These are phyloP conservation scores for Brachionus angularis DNA, from an alignment of 1,140 invertebrate genomes.

Conservation along the genomic window DNA sequence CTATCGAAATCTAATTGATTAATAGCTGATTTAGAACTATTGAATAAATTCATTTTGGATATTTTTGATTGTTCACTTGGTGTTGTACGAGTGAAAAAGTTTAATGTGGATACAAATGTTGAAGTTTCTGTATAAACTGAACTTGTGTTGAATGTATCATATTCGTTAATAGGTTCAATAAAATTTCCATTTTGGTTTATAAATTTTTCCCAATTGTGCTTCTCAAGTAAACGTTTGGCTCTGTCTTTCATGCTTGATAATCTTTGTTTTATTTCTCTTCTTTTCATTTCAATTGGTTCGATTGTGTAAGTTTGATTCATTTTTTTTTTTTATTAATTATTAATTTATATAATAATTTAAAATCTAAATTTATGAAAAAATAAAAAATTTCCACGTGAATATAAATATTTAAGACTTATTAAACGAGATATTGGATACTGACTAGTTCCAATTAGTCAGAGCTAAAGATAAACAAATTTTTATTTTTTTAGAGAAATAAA, in stretches of 20 bases:
- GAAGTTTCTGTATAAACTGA: not conserved
- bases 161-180: conserved; percentile 7
- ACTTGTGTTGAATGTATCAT: not conserved
- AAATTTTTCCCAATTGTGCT: conserved; percentile 31
- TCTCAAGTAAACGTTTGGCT: not conserved
- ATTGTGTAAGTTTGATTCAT: conserved; percentile 38
- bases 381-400: not conserved
- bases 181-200: not conserved
- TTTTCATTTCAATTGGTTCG: conserved; percentile 10
- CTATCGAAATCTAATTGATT: too few relatives aligned
- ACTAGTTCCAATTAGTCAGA: too few relatives aligned
- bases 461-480: too few relatives aligned
- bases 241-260: not conserved
- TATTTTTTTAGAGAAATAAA: too few relatives aligned
- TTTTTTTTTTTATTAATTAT: not conserved
- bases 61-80: too few relatives aligned
- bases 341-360: too few relatives aligned
- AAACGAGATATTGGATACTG: too few relatives aligned
- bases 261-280: not conserved
- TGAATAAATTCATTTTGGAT: too few relatives aligned
- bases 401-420: too few relatives aligned
- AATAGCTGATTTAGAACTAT: too few relatives aligned
- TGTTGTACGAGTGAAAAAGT: too few relatives aligned
- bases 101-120: not conserved
- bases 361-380: conserved; percentile 15